phyloP scores from a whole-genome alignment of 2,113 vertebrate species.

The Antechinus flavipes region DNA sequence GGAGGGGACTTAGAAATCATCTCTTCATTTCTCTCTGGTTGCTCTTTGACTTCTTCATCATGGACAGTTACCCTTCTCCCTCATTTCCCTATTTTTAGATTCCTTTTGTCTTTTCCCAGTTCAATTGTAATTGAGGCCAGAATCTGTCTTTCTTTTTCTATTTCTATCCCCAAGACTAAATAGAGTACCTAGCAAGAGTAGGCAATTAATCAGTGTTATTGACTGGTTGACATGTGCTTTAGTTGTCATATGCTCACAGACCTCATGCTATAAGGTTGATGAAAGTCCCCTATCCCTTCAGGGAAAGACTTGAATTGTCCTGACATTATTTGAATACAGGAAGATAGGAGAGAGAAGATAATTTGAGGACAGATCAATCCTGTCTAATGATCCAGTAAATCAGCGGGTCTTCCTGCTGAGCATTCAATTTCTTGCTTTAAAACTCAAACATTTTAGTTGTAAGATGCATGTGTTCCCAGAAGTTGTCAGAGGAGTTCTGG shows the following conservation, averaged over 20 bases:
- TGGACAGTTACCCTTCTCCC: not conserved
- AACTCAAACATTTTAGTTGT: not conserved
- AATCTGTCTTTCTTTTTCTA: not conserved
- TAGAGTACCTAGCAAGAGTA: not conserved
- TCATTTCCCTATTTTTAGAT: not conserved
- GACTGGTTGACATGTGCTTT: not conserved
- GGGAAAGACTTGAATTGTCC: not conserved
- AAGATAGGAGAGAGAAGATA: not conserved
- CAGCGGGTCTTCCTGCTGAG: not conserved
- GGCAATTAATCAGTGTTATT: not conserved
- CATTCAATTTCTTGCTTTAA: not conserved
- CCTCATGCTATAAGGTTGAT: not conserved
- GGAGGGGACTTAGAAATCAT: not conserved
- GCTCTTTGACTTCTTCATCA: not conserved
- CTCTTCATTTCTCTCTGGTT: not conserved
- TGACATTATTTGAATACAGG: not conserved
- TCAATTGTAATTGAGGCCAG: not conserved
- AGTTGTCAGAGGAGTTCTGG: not conserved
- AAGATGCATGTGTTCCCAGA: not conserved
- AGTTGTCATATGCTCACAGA: not conserved
- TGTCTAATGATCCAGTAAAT: not conserved
- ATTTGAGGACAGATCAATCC: not conserved
- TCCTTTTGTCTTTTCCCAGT: not conserved
- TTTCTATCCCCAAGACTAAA: not conserved
- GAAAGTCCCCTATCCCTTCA: not conserved